These are phyloP conservation scores for Polypterus senegalus DNA, from an alignment of 2,113 vertebrate species.

Conservation along the genomic window DNA sequence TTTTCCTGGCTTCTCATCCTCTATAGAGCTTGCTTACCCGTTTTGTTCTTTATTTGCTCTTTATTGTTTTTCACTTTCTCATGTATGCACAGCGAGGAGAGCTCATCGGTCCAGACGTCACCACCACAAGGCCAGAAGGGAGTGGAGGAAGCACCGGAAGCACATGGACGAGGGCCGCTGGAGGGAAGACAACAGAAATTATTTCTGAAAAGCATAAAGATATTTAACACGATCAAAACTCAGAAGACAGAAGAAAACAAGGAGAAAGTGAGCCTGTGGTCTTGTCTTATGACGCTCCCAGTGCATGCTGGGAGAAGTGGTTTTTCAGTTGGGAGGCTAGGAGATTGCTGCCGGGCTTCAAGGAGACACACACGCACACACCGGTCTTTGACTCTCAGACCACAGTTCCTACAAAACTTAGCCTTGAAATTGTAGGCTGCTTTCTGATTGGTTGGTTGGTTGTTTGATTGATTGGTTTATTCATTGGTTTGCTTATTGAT, in stretches of 20 bases:
- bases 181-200: slow-evolving; percentile 39
- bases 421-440: no score
- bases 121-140: slow-evolving; percentile 68
- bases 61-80: slow-evolving; percentile 10
- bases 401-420: no score
- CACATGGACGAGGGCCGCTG: slow-evolving; percentile 49
- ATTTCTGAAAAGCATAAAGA: slow-evolving; percentile 50
- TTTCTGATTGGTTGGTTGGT: no score
- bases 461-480: no score
- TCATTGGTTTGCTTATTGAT: no score
- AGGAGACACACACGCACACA: slow-evolving; percentile 25
- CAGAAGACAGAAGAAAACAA: no score
- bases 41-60: background rate
- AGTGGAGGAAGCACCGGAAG: slow-evolving; percentile 75
- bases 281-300: slow-evolving; percentile 1
- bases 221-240: no score
- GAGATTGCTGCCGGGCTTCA: slow-evolving; percentile 24
- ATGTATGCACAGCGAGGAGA: slow-evolving; percentile 54
- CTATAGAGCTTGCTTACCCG: background rate
- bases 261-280: background rate
- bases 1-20: background rate
- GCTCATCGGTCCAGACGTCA: slow-evolving; percentile 70
- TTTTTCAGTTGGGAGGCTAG: slow-evolving; percentile 20
- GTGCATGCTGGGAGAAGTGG: background rate
- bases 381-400: no score